Conservation (phyloP, 2,888 invertebrate genomes). For the Heliconius aoede region DNA sequence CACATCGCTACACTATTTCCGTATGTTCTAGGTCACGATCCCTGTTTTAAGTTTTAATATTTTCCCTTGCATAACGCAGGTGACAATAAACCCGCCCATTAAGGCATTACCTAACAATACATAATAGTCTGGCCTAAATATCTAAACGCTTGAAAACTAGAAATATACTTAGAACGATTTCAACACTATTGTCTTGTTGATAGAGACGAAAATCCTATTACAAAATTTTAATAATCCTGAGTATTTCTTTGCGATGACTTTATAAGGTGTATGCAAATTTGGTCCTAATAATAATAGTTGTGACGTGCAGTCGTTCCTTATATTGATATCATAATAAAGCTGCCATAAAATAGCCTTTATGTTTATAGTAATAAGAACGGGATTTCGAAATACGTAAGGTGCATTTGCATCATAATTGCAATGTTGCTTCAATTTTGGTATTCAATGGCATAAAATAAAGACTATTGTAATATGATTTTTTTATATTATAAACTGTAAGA, state of each 20-base stretch:
- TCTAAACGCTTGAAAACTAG: constrained; percentile 43
- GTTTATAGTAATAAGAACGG: background rate
- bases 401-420: constrained; percentile 32
- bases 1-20: constrained; percentile 20
- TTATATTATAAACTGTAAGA: background rate
- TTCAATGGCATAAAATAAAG: constrained; percentile 19
- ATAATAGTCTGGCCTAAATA: constrained; percentile 51
- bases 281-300: constrained; percentile 40
- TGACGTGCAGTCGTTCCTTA: constrained; percentile 31
- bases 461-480: constrained; percentile 20
- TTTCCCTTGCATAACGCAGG: constrained; percentile 44
- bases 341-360: constrained; percentile 19
- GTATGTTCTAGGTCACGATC: constrained; percentile 34
- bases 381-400: constrained; percentile 1
- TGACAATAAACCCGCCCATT: constrained; percentile 48
- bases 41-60: constrained; percentile 39
- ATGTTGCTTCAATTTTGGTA: constrained; percentile 29
- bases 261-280: constrained; percentile 43
- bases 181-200: constrained; percentile 35
- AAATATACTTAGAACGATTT: constrained; percentile 31
- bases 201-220: constrained; percentile 34
- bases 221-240: background rate
- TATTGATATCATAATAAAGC: constrained; percentile 7
- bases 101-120: constrained; percentile 52
- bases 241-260: constrained; percentile 19